Evolutionary conservation across 2,797 vertebrate species (phyloP), one percentile per base, ranked within the genome.

Genomic region (Stomatorhinus walkeri): DNA sequence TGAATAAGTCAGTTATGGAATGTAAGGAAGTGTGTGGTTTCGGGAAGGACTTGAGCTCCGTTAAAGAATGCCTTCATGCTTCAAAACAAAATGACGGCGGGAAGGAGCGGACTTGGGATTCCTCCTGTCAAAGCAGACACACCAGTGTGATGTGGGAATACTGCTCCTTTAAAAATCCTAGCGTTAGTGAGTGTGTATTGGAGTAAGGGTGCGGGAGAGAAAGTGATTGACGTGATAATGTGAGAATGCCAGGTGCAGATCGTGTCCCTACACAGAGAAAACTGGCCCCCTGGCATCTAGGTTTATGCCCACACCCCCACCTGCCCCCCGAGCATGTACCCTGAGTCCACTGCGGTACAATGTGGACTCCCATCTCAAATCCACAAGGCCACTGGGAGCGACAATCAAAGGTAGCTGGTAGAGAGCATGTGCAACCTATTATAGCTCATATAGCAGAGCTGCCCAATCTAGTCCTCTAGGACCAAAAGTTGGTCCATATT

Each of bases 1-100:
- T 96, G 97, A 96, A 97, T 97, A 95, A 96, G 93, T 93, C 94
- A 95, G 94, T 96, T 99, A 99, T 99, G 98, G 98, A 99, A 99
- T 99, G 98, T 99, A 99, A 99, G 98, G 98, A 99, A 99, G 98
- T 99, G 98, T 99, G 98, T 99, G 98, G 98, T 97, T 97, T 96
- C 96, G 95, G 93, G 95, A 94, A 51, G 95, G 97, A 94, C 89
- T 76, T 64, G 79, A 91, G 89, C 95, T 7, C 87, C 93, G 7
- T 85, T 43, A 43, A 6, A 46, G 85, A 89, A 85, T 56, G 88
- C 10, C 6, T 87, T 64, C 87, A 84, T 51, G 40, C 48, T n/a
- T 16, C 14, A 36, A 51, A 36, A 43, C 52, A 59, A 36, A 59
- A 40, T n/a, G n/a, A 43, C 10, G 7, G 51, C 52, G 9, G 28